A percentile compares a stretch with the other conserved stretches of the same genome.
Evolutionary conservation across 1,140 invertebrate genomes (phyloP).

Genomic region (Heliconius congener): DNA sequence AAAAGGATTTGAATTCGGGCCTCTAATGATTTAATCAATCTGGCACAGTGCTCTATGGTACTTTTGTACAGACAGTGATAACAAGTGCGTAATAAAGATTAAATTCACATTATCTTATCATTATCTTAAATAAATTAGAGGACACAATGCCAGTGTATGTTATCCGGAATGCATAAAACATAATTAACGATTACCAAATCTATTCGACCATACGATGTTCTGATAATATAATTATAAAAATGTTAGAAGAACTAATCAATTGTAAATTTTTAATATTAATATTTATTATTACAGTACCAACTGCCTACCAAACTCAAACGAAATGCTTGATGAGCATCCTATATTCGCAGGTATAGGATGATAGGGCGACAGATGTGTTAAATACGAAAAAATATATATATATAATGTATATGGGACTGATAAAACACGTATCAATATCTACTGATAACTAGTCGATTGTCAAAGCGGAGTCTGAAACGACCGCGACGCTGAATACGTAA

Average conservation of each 20-base stretch:
- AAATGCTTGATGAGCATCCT: not conserved
- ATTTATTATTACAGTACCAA: not conserved
- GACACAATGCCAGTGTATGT: slow-evolving; percentile 1
- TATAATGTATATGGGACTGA: slow-evolving; percentile 6
- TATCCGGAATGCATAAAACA: slow-evolving; percentile 13
- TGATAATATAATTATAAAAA: not conserved
- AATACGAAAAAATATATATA: not conserved
- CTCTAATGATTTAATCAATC: not conserved
- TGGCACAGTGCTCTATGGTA: not conserved
- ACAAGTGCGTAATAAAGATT: slow-evolving; percentile 13
- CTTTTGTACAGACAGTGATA: not conserved
- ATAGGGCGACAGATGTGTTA: not conserved
- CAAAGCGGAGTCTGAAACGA: not conserved
- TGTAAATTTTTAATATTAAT: no score
- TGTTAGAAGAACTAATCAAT: no score
- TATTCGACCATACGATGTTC: not conserved
- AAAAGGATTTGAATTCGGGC: not conserved
- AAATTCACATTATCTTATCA: slow-evolving; percentile 6
- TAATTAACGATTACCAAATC: slow-evolving; percentile 17
- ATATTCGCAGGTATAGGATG: not conserved
- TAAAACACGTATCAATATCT: slow-evolving; percentile 19
- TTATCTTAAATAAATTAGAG: slow-evolving; percentile 11
- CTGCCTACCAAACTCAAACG: not conserved
- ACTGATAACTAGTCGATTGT: slow-evolving; percentile 17
- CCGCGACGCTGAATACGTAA: not conserved